Conservation (phyloP, 2,113 vertebrate species). For the Oreocharis arfaki region DNA sequence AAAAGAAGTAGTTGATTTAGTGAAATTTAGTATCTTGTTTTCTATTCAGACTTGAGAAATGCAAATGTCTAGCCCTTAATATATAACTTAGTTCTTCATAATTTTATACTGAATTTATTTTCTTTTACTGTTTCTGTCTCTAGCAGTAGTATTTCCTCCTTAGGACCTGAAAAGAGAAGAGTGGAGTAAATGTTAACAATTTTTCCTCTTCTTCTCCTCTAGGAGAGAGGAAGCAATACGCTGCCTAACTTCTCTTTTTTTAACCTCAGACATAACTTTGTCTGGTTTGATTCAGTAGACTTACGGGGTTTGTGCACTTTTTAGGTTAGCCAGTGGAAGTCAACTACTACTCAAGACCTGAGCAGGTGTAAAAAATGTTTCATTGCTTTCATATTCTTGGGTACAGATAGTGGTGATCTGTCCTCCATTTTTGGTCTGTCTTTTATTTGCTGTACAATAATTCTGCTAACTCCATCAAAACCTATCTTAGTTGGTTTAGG, state of each 20-base stretch:
- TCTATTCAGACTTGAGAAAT: neutral
- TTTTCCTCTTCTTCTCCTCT: neutral
- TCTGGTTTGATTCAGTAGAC: neutral
- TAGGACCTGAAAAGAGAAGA: neutral
- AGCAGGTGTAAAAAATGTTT: neutral
- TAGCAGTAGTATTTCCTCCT: neutral
- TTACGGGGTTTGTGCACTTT: rapidly evolving
- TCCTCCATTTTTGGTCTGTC: neutral
- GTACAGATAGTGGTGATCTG: neutral
- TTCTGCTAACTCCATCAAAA: neutral
- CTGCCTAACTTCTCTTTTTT: neutral
- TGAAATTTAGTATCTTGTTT: neutral
- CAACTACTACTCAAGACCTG: neutral
- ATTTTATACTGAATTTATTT: neutral
- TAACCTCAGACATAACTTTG: neutral
- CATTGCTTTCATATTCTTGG: neutral
- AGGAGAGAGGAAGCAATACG: neutral
- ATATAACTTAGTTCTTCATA: neutral
- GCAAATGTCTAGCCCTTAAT: neutral
- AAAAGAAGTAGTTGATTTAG: neutral
- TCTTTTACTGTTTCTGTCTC: neutral
- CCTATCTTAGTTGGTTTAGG: neutral
- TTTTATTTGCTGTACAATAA: neutral
- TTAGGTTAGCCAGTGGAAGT: neutral
- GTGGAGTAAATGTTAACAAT: neutral